Conservation (phyloP, 2,113 vertebrate genomes). For the Rhynchopsitta pachyrhyncha region DNA sequence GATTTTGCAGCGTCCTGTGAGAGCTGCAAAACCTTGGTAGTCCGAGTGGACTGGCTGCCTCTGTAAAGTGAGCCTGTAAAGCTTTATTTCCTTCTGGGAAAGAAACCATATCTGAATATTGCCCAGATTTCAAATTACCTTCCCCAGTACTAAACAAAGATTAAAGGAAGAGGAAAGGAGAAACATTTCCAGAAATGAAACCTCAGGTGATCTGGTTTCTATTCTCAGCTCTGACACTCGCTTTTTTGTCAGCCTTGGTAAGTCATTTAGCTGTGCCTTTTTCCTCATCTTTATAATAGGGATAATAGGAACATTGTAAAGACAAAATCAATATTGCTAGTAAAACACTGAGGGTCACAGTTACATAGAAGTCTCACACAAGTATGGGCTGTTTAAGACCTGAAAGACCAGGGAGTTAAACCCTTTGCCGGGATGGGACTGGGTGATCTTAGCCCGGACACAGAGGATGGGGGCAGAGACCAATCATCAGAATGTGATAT, state of each 20-base stretch:
- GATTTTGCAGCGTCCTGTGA: conserved; percentile 36
- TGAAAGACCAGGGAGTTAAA: background rate
- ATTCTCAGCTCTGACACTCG: background rate
- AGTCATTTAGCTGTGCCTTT: conserved; percentile 28
- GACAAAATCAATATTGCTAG: conserved; percentile 22
- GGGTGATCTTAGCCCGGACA: background rate
- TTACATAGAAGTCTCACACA: conserved; percentile 14
- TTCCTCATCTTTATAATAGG: background rate
- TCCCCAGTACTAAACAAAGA: background rate
- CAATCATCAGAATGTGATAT: background rate
- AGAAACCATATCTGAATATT: conserved; percentile 9
- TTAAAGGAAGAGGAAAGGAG: background rate
- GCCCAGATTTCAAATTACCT: conserved; percentile 24
- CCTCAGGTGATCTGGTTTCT: conserved; percentile 59
- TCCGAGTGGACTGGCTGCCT: background rate
- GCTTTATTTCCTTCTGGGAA: conserved; percentile 51
- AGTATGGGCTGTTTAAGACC: background rate
- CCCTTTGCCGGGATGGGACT: accelerated
- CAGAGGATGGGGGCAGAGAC: background rate
- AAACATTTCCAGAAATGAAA: conserved; percentile 9
- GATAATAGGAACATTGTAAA: conserved; percentile 28
- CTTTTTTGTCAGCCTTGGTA: conserved; percentile 11
- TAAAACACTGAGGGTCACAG: background rate
- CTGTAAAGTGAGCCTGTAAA: conserved; percentile 47
- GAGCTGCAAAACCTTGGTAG: conserved; percentile 49